Percentiles rank a stretch among this genome's conserved stretches.
Evolutionary conservation across 2,888 invertebrate species (phyloP).

Genomic region (Microchrysa polita): DNA sequence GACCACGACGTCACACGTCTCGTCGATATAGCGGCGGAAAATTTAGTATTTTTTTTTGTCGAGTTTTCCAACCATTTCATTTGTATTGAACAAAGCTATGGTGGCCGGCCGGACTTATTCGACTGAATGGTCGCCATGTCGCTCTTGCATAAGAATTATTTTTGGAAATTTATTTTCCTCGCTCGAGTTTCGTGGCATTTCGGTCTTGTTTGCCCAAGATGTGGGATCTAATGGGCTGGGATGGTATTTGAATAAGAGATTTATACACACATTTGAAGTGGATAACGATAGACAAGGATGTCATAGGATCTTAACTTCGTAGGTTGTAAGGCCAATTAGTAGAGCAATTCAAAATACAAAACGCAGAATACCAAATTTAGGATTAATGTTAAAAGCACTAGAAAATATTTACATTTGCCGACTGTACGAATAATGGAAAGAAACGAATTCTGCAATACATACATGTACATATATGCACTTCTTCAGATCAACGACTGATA

Average conservation of each 20-base stretch:
- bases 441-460: background rate
- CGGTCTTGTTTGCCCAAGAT: background rate
- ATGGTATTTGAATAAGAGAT: no score
- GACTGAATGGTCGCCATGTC: conserved; percentile 35
- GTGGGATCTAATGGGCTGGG: background rate
- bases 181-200: background rate
- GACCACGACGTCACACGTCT: no score
- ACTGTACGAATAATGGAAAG: no score
- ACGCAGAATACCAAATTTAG: no score
- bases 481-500: conserved; percentile 21
- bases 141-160: conserved; percentile 44
- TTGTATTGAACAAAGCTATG: conserved; percentile 41
- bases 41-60: conserved; percentile 31
- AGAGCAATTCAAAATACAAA: no score
- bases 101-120: conserved; percentile 14
- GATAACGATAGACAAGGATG: background rate
- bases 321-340: no score
- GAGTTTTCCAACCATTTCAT: no score
- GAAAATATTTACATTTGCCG: no score
- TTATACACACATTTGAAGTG: no score
- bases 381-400: no score
- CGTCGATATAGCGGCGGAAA: background rate
- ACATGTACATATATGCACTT: no score
- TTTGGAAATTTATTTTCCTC: conserved; percentile 40
- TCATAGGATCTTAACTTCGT: no score